phyloP scores from a whole-genome alignment of 2,113 vertebrate genomes.

The Elephantulus edwardii region DNA sequence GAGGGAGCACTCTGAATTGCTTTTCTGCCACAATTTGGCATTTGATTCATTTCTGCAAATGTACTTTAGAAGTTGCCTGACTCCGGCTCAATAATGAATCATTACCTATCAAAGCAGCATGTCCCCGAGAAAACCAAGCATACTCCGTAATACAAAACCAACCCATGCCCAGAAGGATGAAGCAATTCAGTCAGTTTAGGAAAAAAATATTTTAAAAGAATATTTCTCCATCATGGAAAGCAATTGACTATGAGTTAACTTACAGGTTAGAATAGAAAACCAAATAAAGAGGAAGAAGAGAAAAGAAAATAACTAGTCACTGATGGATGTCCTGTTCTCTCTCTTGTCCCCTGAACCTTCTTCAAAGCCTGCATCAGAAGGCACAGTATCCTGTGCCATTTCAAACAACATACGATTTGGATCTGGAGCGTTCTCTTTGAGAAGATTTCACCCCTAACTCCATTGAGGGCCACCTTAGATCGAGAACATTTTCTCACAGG shows the following conservation, averaged over 20 bases:
- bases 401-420: background rate
- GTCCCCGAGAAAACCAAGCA: background rate
- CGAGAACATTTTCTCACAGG: slow-evolving; percentile 62
- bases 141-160: background rate
- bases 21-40: background rate
- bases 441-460: background rate
- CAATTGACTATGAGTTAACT: background rate
- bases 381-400: background rate
- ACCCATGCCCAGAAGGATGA: background rate
- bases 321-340: background rate
- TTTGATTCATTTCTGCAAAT: background rate
- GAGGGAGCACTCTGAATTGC: background rate
- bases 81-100: background rate
- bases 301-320: background rate
- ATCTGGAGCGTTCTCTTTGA: background rate
- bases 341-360: background rate
- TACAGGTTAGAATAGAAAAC: background rate
- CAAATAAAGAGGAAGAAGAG: background rate
- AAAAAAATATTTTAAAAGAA: background rate
- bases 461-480: background rate
- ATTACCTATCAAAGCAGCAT: background rate
- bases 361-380: background rate
- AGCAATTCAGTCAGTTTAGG: background rate
- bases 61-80: background rate
- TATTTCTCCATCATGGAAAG: slow-evolving; percentile 21